These are phyloP conservation scores for Siphamia tubifer DNA, from an alignment of 2,113 vertebrate genomes.

Conservation along the genomic window DNA sequence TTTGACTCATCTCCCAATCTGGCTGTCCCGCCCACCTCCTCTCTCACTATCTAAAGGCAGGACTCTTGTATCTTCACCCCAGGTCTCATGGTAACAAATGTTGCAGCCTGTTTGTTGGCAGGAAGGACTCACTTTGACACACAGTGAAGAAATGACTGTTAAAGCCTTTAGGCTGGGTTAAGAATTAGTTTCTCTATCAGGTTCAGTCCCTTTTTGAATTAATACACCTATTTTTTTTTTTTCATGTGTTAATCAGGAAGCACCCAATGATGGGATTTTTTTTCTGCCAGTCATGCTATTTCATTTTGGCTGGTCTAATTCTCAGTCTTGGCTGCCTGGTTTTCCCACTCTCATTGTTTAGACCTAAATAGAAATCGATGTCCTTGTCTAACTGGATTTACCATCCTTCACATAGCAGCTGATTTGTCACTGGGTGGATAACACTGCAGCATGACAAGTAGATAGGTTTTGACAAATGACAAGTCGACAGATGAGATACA, in stretches of 20 bases:
- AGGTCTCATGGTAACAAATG: slow-evolving; percentile 35
- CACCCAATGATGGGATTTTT: too few species aligned
- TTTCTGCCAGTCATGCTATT: not conserved
- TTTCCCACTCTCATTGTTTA: slow-evolving; percentile 13
- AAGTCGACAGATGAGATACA: not conserved
- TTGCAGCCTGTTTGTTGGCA: slow-evolving; percentile 5
- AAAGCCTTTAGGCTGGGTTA: not conserved
- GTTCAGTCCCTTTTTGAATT: not conserved
- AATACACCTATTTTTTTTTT: not conserved
- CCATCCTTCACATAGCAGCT: not conserved
- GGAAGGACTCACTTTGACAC: slow-evolving; percentile 6
- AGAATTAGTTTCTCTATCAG: not conserved
- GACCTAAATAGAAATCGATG: slow-evolving; percentile 37
- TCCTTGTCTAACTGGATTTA: slow-evolving; percentile 40
- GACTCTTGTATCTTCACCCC: slow-evolving; percentile 45
- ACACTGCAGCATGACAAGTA: slow-evolving; percentile 7
- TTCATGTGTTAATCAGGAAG: not conserved
- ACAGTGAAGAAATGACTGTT: slow-evolving; percentile 2
- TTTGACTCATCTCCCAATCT: slow-evolving; percentile 68
- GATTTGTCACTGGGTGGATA: not conserved
- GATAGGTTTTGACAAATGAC: not conserved
- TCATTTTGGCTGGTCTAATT: not conserved
- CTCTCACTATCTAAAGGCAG: slow-evolving; percentile 69
- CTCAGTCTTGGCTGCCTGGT: not conserved
- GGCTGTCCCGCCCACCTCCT: slow-evolving; percentile 78